These are phyloP conservation scores for Drosophila murphyi DNA, from an alignment of 1,140 invertebrate genomes.

Conservation along the genomic window DNA sequence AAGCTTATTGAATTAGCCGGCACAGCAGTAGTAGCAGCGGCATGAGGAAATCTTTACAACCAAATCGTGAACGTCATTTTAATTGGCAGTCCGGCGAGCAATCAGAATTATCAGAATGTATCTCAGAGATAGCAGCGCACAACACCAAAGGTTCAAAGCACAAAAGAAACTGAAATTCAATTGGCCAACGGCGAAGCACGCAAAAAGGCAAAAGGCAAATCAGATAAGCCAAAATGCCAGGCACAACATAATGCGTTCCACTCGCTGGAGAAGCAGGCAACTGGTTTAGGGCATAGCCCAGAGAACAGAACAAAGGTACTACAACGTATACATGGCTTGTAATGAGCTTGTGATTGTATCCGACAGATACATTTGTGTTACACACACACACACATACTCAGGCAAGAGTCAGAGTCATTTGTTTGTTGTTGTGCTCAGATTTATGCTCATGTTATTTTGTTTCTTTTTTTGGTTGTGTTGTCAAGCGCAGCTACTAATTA, in stretches of 20 bases:
- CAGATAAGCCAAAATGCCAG: conserved; percentile 66
- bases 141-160: conserved; percentile 50
- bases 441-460: conserved; percentile 61
- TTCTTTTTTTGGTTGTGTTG: conserved; percentile 35
- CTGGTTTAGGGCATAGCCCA: conserved; percentile 35
- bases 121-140: conserved; percentile 27
- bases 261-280: conserved; percentile 29
- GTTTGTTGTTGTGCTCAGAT: conserved; percentile 54
- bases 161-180: conserved; percentile 61
- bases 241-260: conserved; percentile 57
- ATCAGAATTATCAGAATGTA: conserved; percentile 61
- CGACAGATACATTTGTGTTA: conserved; percentile 70
- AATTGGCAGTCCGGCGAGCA: conserved; percentile 70
- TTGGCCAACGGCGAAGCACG: conserved; percentile 39
- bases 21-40: conserved; percentile 12
- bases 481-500: conserved; percentile 68
- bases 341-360: conserved; percentile 78
- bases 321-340: conserved; percentile 51
- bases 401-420: conserved; percentile 44
- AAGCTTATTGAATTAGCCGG: conserved; percentile 73
- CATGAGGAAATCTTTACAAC: conserved; percentile 23
- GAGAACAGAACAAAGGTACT: conserved; percentile 3
- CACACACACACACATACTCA: conserved; percentile 39
- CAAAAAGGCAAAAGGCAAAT: conserved; percentile 62
- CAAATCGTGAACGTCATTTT: conserved; percentile 70